phyloP scores from a whole-genome alignment of 2,797 vertebrate genomes.

The Chiloscyllium punctatum region DNA sequence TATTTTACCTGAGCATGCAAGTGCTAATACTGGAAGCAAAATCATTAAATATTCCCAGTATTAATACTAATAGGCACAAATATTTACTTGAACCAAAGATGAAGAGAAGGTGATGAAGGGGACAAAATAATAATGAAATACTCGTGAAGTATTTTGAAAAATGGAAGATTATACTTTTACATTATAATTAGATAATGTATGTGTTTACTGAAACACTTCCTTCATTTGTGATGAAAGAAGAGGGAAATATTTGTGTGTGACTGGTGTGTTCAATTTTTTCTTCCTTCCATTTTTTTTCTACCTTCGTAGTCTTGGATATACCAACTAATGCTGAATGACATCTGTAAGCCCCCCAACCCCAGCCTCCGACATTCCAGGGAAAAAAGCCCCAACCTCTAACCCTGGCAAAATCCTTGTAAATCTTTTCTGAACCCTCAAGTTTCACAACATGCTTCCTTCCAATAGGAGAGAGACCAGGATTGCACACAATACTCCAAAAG shows the following conservation, averaged over 20 bases:
- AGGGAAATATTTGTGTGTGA: slow-evolving; percentile 70
- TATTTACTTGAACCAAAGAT: neutral
- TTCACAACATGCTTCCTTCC: no score
- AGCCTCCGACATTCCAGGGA: no score
- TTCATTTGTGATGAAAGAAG: slow-evolving; percentile 67
- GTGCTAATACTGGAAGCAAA: neutral
- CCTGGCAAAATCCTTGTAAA: no score
- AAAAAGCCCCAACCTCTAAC: no score
- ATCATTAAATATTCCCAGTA: neutral
- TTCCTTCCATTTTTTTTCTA: neutral
- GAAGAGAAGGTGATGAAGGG: neutral
- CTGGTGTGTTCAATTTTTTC: slow-evolving; percentile 47
- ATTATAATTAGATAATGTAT: neutral
- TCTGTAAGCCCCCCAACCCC: no score
- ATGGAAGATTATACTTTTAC: neutral
- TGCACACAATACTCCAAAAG: no score
- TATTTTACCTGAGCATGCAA: neutral
- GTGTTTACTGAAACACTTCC: neutral
- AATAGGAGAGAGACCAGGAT: no score
- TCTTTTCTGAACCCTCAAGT: no score
- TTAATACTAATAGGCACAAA: neutral
- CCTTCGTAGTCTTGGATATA: neutral
- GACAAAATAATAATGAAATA: neutral
- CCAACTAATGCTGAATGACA: neutral
- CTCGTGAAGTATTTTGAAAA: neutral